Evolutionary conservation across 2,797 vertebrate species (phyloP).

Genomic region (Percopsis omiscomaycus): DNA sequence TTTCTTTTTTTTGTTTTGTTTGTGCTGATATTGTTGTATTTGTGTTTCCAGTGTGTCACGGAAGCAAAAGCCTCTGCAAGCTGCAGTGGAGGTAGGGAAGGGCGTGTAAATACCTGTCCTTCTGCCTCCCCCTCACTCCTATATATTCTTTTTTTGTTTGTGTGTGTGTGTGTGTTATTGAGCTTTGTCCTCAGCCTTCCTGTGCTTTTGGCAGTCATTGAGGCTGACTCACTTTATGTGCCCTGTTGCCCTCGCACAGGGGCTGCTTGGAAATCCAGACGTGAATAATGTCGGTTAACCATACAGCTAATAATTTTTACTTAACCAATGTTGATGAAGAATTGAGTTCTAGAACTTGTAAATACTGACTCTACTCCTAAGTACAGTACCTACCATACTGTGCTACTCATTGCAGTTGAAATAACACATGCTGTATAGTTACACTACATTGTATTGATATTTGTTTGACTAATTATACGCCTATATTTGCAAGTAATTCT

Average conservation of each 20-base stretch:
- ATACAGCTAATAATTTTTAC: too few species aligned
- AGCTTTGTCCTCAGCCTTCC: constrained; percentile 22
- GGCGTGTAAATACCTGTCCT: constrained; percentile 53
- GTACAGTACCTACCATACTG: too few species aligned
- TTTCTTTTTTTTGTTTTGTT: constrained; percentile 9
- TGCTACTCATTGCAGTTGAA: too few species aligned
- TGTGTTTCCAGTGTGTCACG: constrained; percentile 63
- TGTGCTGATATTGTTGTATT: constrained; percentile 54
- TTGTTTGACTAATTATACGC: too few species aligned
- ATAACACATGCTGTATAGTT: too few species aligned
- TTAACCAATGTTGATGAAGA: too few species aligned
- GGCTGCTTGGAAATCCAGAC: too few species aligned
- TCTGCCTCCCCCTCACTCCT: constrained; percentile 36
- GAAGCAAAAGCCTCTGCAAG: constrained; percentile 71
- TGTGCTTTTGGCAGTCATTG: constrained; percentile 1
- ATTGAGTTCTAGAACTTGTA: too few species aligned
- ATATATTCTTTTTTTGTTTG: constrained; percentile 26
- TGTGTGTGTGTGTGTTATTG: constrained; percentile 7
- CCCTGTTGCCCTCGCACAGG: constrained; percentile 3
- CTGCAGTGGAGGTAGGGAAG: constrained; percentile 74
- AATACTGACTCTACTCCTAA: too few species aligned
- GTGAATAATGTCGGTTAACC: too few species aligned
- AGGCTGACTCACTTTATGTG: background rate
- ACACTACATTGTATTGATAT: too few species aligned
- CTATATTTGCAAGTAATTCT: too few species aligned